A percentile compares a stretch with the other conserved stretches of the same genome.
These are phyloP conservation scores for Amniataba percoides DNA, from an alignment of 2,797 vertebrate genomes.

Conservation along the genomic window DNA sequence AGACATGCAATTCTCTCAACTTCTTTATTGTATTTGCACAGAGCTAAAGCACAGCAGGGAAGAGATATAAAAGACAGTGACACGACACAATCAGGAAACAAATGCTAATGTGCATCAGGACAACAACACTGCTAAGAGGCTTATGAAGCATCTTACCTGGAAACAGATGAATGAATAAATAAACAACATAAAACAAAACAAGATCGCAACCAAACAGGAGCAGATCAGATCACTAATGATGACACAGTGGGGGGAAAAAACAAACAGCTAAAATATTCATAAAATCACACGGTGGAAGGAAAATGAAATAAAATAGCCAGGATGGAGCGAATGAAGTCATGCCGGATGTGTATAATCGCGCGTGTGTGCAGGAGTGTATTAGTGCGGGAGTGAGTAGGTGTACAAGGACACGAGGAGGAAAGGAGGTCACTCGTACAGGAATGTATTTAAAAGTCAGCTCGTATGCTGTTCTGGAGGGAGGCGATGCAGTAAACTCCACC, in stretches of 20 bases:
- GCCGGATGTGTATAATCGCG: conserved; percentile 29
- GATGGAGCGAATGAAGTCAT: conserved; percentile 52
- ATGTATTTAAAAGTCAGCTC: conserved; percentile 41
- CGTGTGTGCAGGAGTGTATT: conserved; percentile 33
- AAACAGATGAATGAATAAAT: conserved; percentile 57
- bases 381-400: conserved; percentile 53
- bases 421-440: conserved; percentile 39
- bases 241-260: conserved; percentile 20
- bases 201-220: conserved; percentile 32
- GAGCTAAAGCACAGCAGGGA: conserved; percentile 31
- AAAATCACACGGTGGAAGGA: conserved; percentile 30
- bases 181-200: conserved; percentile 44
- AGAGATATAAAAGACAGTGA: conserved; percentile 53
- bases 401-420: conserved; percentile 30
- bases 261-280: conserved; percentile 44
- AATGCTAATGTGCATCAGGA: conserved; percentile 52
- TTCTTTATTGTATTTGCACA: conserved; percentile 69
- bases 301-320: conserved; percentile 50
- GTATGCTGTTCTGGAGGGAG: conserved; percentile 32
- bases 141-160: conserved; percentile 60
- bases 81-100: conserved; percentile 55
- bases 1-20: conserved; percentile 68
- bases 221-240: conserved; percentile 46
- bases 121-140: conserved; percentile 54
- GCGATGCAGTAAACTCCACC: conserved; percentile 37